Conservation (phyloP, 1,140 invertebrate species). For the Parasteatoda tepidariorum region DNA sequence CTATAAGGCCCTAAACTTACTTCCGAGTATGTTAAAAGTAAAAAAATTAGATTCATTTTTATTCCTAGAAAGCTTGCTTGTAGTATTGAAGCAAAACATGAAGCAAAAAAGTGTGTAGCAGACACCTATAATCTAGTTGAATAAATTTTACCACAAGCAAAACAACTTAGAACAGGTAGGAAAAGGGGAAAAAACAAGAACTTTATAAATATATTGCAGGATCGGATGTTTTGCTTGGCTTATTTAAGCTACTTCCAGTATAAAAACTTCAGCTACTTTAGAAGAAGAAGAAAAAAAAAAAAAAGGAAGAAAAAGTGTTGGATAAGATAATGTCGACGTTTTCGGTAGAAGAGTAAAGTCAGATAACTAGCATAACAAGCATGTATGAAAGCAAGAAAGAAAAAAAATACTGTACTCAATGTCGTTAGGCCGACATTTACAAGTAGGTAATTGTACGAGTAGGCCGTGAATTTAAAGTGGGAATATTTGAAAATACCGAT, state of each 20-base stretch:
- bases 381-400: not conserved
- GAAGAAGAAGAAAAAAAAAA: not conserved
- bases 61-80: not conserved
- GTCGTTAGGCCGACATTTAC: constrained; percentile 47
- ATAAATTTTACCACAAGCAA: constrained; percentile 13
- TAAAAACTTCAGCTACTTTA: not conserved
- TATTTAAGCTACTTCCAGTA: not conserved
- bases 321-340: constrained; percentile 23
- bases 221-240: constrained; percentile 30
- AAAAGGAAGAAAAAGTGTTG: not conserved
- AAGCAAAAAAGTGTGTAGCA: not conserved
- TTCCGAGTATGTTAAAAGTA: too few species aligned
- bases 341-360: not conserved
- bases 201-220: constrained; percentile 10
- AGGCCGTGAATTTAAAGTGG: constrained; percentile 19
- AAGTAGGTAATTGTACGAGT: constrained; percentile 33
- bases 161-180: not conserved
- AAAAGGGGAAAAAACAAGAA: constrained; percentile 16
- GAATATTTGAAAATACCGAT: constrained; percentile 1
- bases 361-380: constrained; percentile 24
- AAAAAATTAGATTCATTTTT: too few species aligned
- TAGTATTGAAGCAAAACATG: not conserved
- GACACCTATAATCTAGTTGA: constrained; percentile 40
- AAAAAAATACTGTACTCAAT: constrained; percentile 23
- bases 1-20: too few species aligned